Evolutionary conservation across 2,113 vertebrate species (phyloP).

Genomic region (Hiodon tergisus): DNA sequence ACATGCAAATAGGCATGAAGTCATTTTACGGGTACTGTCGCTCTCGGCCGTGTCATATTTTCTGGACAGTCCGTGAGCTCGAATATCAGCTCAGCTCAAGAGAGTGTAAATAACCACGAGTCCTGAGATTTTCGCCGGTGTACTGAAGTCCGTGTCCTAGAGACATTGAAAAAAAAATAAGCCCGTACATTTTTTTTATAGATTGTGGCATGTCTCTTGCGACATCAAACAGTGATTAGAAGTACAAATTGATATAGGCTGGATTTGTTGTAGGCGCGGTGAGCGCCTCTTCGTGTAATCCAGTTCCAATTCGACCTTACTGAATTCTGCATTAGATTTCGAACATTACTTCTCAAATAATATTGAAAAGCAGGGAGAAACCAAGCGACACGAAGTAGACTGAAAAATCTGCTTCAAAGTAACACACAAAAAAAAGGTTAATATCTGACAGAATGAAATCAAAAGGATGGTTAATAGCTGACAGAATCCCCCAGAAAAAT

Average conservation of each 20-base stretch:
- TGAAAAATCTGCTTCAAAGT: too few relatives aligned
- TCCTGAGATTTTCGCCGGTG: constrained; percentile 11
- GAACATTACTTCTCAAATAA: too few relatives aligned
- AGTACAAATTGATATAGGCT: neutral
- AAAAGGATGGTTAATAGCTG: neutral
- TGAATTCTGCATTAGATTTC: too few relatives aligned
- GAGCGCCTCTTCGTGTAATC: too few relatives aligned
- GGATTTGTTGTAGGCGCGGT: too few relatives aligned
- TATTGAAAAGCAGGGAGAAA: too few relatives aligned
- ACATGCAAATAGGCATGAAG: neutral
- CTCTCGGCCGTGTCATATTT: constrained; percentile 15
- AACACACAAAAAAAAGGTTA: too few relatives aligned
- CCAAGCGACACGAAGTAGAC: too few relatives aligned
- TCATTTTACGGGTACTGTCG: constrained; percentile 13
- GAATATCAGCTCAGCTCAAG: constrained; percentile 2
- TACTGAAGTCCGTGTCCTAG: constrained; percentile 20
- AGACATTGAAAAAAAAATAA: constrained; percentile 3
- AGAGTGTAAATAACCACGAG: constrained; percentile 20
- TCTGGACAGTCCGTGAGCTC: neutral
- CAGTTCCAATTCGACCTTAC: too few relatives aligned
- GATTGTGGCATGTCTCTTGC: neutral
- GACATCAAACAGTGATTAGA: neutral
- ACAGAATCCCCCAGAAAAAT: neutral
- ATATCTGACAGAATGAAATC: neutral
- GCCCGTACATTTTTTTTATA: neutral